Base-by-base conservation (phyloP, 2,888 invertebrate genomes). In the Lepidocyrtoides sp. region DNA sequence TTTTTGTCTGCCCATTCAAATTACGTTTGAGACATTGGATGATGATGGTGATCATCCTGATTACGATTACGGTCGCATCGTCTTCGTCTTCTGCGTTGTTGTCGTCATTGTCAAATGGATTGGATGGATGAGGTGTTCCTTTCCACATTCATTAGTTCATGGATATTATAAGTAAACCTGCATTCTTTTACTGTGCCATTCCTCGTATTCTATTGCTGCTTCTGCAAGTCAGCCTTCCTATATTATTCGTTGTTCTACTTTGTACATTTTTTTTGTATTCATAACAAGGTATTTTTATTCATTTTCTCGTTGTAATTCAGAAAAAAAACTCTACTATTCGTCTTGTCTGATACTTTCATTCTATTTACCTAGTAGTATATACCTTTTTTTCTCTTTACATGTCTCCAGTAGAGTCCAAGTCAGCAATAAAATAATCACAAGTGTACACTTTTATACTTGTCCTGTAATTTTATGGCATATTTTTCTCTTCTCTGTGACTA, bases 351-450 rank as follows among this genome's bases (percentile, higher is more conserved):
- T 12, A 8, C 48, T 12, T 12, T 48, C 48, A 48, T 8, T 48
- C 7, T 82, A 17, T 82, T 66, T 66, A 36, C 83, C 48, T 83
- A 54, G 20, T 8, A 7, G n/a, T n/a, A 48, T 12, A n/a, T 54
- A 51, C 5, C 8, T 17, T 81, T 8, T 17, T 2, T 36, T 20
- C 51, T 20, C 7, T 36, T n/a, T 85, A 60, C 72, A 54, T 83
- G 82, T 57, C 89, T 89, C 89, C 89, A 89, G 84, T 89, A 66
- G 89, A 77, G 89, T 77, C 23, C 84, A 83, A 89, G 89, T 89
- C 89, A 89, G 89, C 89, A 89, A 89, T 89, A 89, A 89, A 89
- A 89, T 89, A 89, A 89, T 89, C 89, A 89, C 89, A 84, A 89
- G 84, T 83, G 89, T 84, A 89, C 89, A 89, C 84, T 89, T 89